phyloP scores from a whole-genome alignment of 2,797 vertebrate species.

The Streptopelia turtur region DNA sequence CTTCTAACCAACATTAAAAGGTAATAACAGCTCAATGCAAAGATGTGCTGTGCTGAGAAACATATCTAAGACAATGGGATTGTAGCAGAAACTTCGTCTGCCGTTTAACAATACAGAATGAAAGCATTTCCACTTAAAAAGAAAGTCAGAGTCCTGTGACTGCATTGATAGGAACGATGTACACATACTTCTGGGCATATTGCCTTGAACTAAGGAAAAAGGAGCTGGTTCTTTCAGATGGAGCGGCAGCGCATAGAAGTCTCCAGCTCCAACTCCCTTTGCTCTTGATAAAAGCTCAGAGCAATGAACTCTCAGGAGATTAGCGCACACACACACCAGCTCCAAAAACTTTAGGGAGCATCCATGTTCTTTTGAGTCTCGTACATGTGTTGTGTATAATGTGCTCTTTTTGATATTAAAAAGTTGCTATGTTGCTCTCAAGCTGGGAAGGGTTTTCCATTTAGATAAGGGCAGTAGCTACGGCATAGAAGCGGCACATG shows the following conservation, averaged over 20 bases:
- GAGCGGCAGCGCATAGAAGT: slow-evolving; percentile 49
- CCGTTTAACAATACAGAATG: not conserved
- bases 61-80: slow-evolving; percentile 42
- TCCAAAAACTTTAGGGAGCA: slow-evolving; percentile 64
- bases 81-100: not conserved
- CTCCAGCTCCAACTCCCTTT: slow-evolving; percentile 48
- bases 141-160: slow-evolving; percentile 48
- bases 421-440: slow-evolving; percentile 51
- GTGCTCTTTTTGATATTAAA: slow-evolving; percentile 55
- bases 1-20: slow-evolving; percentile 18
- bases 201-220: slow-evolving; percentile 67
- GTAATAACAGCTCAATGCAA: not conserved
- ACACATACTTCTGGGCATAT: slow-evolving; percentile 13
- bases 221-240: slow-evolving; percentile 66
- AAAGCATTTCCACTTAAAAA: slow-evolving; percentile 47
- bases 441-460: slow-evolving; percentile 65
- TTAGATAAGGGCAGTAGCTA: slow-evolving; percentile 61
- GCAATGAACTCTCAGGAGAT: slow-evolving; percentile 62
- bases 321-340: not conserved
- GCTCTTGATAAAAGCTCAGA: slow-evolving; percentile 51
- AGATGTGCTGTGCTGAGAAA: slow-evolving; percentile 14
- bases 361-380: slow-evolving; percentile 65
- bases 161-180: slow-evolving; percentile 57
- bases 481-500: not conserved
- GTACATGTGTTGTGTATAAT: slow-evolving; percentile 56